Evolutionary conservation across 2,113 vertebrate species (phyloP), one percentile per base, ranked within the genome.

Genomic region (Progne subis): DNA sequence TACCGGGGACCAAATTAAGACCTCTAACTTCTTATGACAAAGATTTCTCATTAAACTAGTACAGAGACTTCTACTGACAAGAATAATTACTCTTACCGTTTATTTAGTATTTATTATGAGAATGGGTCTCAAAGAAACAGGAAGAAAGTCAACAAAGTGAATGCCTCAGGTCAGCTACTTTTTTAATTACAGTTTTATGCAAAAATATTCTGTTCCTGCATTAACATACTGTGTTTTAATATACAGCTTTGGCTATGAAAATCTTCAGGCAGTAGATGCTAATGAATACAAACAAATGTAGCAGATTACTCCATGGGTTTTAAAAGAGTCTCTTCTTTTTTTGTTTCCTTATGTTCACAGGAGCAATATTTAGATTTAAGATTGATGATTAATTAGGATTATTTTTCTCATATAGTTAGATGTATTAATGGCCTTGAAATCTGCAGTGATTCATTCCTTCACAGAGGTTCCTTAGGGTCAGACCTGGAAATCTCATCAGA

Each of bases 291-390:
- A 92, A 74, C 0, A 0, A 82, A 95, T 32, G 31, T 17, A 69
- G 70, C 21, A 1, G 0, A 83, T 59, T 56, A 68, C 10, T 49
- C n/a, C 1, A 3, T 0, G 2, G 47, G 14, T 77, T 60, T 77
- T 53, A 65, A 6, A 65, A 69, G 14, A 65, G 28, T 25, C 12
- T 90, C 83, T 74, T 56, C n/a, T 23, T 63, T 67, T 55, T 50
- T 44, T 37, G 72, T 52, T 88, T 74, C 32, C 70, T 69, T 18
- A 77, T 50, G 39, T 47, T 93, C 80, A 86, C 15, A 39, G 52
- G 9, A 81, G 5, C 5, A 69, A 50, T 39, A 70, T 53, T 88
- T 69, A 46, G 34, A 85, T 44, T 65, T 88, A 75, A 50, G 28
- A 87, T 5, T 55, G 44, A 77, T 69, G 59, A 87, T 28, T 74